Evolutionary conservation across 2,888 invertebrate species (phyloP).

Genomic region (Stenichneumon culpator): DNA sequence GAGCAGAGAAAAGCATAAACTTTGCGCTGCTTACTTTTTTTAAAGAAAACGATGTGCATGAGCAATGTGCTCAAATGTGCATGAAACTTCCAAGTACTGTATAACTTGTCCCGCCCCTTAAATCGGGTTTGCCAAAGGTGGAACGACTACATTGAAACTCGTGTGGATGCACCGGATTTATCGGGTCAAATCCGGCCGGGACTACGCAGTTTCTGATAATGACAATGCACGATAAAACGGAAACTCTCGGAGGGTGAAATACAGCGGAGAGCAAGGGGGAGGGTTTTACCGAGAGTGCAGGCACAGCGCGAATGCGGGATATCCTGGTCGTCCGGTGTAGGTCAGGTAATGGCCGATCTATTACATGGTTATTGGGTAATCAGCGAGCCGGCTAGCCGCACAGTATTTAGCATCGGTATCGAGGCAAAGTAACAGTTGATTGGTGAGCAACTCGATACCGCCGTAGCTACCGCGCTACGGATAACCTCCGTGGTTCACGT

Average conservation of each 20-base stretch:
- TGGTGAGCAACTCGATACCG: constrained; percentile 69
- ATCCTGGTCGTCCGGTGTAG: constrained; percentile 54
- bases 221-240: constrained; percentile 66
- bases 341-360: constrained; percentile 71
- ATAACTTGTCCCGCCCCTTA: neutral
- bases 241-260: constrained; percentile 51
- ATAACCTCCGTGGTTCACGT: constrained; percentile 44
- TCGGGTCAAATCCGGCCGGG: constrained; percentile 46
- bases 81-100: no score
- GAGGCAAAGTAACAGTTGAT: constrained; percentile 74
- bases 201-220: constrained; percentile 63
- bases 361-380: constrained; percentile 72
- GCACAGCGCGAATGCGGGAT: constrained; percentile 48
- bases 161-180: constrained; percentile 62
- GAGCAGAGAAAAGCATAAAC: no score
- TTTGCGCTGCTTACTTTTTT: no score
- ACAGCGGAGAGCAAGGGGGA: constrained; percentile 14
- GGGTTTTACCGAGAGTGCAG: constrained; percentile 30
- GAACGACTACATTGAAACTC: neutral
- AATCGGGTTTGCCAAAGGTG: constrained; percentile 4
- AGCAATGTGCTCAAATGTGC: no score
- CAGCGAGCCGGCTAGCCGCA: constrained; percentile 65
- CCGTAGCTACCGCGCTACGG: constrained; percentile 38
- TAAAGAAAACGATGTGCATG: no score
- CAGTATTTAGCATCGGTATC: constrained; percentile 72